Conservation (phyloP, 2,113 vertebrate species). For the Pholis gunnellus region DNA sequence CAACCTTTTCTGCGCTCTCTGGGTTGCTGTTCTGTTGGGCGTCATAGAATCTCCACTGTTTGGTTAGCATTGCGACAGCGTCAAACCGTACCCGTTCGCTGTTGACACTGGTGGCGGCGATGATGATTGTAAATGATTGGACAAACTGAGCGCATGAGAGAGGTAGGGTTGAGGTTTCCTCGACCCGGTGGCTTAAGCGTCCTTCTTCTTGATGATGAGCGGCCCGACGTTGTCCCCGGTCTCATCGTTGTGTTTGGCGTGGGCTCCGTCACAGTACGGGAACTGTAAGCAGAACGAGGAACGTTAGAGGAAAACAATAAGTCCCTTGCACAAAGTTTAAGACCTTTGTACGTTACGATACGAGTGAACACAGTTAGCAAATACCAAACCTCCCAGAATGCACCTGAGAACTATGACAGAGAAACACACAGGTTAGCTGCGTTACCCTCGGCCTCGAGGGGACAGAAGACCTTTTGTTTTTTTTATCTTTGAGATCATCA, state of each 20-base stretch:
- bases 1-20: background rate
- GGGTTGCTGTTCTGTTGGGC: background rate
- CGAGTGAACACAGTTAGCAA: background rate
- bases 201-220: conserved; percentile 85
- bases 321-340: background rate
- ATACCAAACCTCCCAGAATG: background rate
- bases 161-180: background rate
- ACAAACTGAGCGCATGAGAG: background rate
- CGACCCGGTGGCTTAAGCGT: conserved; percentile 71
- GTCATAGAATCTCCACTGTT: background rate
- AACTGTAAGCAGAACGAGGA: conserved; percentile 74
- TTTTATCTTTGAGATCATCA: background rate
- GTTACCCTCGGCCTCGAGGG: background rate
- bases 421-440: background rate
- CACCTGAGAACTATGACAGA: background rate
- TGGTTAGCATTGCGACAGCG: background rate
- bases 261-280: conserved; percentile 85
- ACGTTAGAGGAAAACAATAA: background rate
- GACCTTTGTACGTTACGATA: background rate
- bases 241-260: conserved; percentile 85
- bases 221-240: conserved; percentile 87
- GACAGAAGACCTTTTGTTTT: too few relatives aligned
- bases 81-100: background rate
- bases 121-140: background rate
- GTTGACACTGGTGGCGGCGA: background rate